phyloP scores from a whole-genome alignment of 2,797 vertebrate genomes.

The Hippocampus kuda region DNA sequence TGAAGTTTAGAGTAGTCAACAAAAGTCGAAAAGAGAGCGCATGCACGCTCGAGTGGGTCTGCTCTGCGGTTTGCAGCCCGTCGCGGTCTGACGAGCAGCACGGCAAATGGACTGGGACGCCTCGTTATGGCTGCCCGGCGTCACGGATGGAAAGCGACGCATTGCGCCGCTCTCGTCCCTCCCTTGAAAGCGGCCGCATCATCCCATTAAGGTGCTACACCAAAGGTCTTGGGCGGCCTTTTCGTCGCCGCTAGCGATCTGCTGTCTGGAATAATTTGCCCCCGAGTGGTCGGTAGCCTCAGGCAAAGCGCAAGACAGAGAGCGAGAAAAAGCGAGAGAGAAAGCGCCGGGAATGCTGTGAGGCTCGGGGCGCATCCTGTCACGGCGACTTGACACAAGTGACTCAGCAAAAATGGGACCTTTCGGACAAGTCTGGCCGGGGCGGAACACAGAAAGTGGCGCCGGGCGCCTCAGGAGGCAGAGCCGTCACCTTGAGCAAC shows the following conservation, averaged over 20 bases:
- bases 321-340: not conserved
- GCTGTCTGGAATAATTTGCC: conserved; percentile 28
- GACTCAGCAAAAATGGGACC: conserved; percentile 10
- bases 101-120: not conserved
- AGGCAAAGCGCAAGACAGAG: conserved; percentile 7
- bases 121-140: conserved; percentile 25
- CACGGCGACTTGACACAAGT: not conserved
- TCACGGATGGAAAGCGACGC: conserved; percentile 13
- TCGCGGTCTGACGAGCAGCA: not conserved
- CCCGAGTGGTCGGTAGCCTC: conserved; percentile 22
- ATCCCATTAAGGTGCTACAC: conserved; percentile 37
- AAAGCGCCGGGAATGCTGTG: not conserved
- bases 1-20: not conserved
- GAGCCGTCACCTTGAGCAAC: not conserved
- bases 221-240: conserved; percentile 28
- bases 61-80: not conserved
- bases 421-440: not conserved
- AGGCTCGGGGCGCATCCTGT: not conserved
- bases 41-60: not conserved
- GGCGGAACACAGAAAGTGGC: not conserved
- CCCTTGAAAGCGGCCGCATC: conserved; percentile 24
- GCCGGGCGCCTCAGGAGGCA: not conserved
- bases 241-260: conserved; percentile 29
- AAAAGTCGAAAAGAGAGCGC: not conserved
- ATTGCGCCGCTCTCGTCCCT: conserved; percentile 15